phyloP scores from a whole-genome alignment of 2,797 vertebrate genomes.

The Rhadinocentrus ornatus region DNA sequence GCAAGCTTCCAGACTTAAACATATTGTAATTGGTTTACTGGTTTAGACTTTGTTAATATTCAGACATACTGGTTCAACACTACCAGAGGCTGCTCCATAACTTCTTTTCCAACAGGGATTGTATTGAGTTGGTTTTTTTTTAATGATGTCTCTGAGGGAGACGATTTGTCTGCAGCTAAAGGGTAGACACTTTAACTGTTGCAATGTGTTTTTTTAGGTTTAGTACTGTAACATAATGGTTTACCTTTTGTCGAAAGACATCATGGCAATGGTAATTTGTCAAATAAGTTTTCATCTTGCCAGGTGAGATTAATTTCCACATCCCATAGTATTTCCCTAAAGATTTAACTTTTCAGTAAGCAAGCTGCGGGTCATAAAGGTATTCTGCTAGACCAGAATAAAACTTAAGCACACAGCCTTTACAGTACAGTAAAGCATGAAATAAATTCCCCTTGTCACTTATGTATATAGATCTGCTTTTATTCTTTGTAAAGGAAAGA shows the following conservation, averaged over 20 bases:
- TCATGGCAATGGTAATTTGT: conserved; percentile 83
- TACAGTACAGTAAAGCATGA: not conserved
- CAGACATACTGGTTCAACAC: conserved; percentile 61
- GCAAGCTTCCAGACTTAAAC: conserved; percentile 49
- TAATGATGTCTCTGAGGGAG: conserved; percentile 81
- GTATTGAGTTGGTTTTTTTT: conserved; percentile 80
- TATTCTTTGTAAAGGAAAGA: conserved; percentile 21
- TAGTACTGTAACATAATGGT: conserved; percentile 81
- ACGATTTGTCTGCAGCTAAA: conserved; percentile 71
- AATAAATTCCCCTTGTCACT: conserved; percentile 10
- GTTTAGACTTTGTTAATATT: conserved; percentile 69
- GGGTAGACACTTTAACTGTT: conserved; percentile 71
- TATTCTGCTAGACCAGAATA: conserved; percentile 60
- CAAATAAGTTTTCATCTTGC: conserved; percentile 80
- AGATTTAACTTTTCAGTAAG: conserved; percentile 78
- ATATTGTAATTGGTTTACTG: conserved; percentile 56
- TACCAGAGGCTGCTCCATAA: conserved; percentile 52
- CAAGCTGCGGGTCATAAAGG: conserved; percentile 76
- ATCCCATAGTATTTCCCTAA: conserved; percentile 78
- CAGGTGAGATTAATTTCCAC: conserved; percentile 83
- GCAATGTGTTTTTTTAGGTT: conserved; percentile 67
- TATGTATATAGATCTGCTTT: conserved; percentile 25
- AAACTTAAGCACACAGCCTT: conserved; percentile 14
- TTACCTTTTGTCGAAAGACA: conserved; percentile 74
- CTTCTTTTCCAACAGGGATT: conserved; percentile 67